Percentiles rank a stretch among this genome's conserved stretches.
Evolutionary conservation across 2,113 vertebrate genomes (phyloP).

Genomic region (Chloebia gouldiae): DNA sequence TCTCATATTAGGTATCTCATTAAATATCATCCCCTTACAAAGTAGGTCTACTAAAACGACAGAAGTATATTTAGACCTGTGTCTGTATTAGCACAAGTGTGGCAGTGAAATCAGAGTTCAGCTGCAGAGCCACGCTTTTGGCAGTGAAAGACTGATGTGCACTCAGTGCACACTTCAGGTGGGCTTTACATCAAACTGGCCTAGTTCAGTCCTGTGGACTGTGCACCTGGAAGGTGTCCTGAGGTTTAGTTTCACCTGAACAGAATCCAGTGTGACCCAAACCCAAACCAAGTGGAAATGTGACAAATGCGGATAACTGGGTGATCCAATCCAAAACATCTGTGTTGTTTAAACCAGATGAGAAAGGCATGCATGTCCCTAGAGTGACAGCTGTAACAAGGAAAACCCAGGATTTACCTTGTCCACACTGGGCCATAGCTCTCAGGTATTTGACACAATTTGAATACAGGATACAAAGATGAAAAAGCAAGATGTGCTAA

Average conservation of each 20-base stretch:
- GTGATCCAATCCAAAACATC: rapidly evolving
- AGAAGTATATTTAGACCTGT: not conserved
- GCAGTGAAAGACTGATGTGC: not conserved
- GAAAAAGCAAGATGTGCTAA: not conserved
- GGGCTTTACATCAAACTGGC: not conserved
- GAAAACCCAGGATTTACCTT: not conserved
- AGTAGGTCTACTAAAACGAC: not conserved
- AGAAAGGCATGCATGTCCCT: rapidly evolving
- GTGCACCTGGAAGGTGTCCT: not conserved
- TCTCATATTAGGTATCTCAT: not conserved
- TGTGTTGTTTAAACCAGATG: not conserved
- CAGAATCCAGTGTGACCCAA: not conserved
- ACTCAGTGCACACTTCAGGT: not conserved
- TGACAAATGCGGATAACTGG: not conserved
- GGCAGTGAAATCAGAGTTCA: rapidly evolving
- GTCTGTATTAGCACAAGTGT: not conserved
- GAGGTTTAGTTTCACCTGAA: not conserved
- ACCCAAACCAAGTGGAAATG: not conserved
- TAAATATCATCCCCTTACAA: not conserved
- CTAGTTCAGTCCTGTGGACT: not conserved
- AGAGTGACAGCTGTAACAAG: not conserved
- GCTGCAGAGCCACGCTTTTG: rapidly evolving
- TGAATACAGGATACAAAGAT: not conserved
- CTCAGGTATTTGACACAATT: not conserved
- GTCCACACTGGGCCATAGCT: not conserved